These are phyloP conservation scores for Spisula solida DNA, from an alignment of 2,888 invertebrate genomes.

Conservation along the genomic window DNA sequence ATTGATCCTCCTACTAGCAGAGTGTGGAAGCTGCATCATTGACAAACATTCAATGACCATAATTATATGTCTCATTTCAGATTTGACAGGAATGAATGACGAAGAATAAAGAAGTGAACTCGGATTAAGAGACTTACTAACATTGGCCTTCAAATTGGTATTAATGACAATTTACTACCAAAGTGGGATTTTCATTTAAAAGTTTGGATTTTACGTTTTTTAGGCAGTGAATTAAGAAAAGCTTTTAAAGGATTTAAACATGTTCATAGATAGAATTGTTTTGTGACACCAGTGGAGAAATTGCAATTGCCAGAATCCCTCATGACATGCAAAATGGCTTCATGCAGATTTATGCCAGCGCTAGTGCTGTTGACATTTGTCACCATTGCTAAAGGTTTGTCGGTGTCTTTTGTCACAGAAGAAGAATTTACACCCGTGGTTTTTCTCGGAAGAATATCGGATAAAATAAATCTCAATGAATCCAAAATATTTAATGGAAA, in stretches of 20 bases:
- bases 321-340: conserved; percentile 20
- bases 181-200: conserved; percentile 4
- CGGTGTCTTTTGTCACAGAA: conserved; percentile 24
- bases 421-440: conserved; percentile 19
- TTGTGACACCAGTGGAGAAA: neutral
- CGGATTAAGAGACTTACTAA: neutral
- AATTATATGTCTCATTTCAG: conserved; percentile 43
- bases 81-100: conserved; percentile 1
- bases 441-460: conserved; percentile 39
- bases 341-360: neutral
- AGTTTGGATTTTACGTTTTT: neutral
- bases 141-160: neutral
- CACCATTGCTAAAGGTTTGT: neutral
- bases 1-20: no score
- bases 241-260: conserved; percentile 20
- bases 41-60: neutral
- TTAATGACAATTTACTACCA: conserved; percentile 6
- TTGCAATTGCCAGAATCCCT: neutral
- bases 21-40: neutral
- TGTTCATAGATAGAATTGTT: neutral
- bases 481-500: conserved; percentile 32
- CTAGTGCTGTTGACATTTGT: conserved; percentile 19
- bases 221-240: neutral
- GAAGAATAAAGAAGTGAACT: neutral
- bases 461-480: conserved; percentile 17